Percentiles rank a stretch among this genome's conserved stretches.
Evolutionary conservation across 2,888 invertebrate species (phyloP).

Genomic region (Dione vanillae): DNA sequence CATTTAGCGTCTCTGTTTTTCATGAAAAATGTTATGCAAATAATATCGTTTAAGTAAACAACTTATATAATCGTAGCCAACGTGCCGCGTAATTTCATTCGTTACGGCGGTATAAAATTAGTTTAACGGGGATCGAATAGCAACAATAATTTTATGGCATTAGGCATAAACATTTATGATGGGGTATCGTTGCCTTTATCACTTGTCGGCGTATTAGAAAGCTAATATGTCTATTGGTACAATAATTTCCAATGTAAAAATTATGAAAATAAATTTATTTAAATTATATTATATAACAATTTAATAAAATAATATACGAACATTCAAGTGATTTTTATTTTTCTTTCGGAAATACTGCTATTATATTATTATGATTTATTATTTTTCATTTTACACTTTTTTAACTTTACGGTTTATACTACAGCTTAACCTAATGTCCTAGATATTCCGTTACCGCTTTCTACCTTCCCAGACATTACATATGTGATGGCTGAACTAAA

Average conservation of each 20-base stretch:
- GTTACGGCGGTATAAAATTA: slow-evolving; percentile 27
- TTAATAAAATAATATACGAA: no score
- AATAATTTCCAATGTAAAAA: not conserved
- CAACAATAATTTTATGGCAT: slow-evolving; percentile 27
- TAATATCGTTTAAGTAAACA: slow-evolving; percentile 28
- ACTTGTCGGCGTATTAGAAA: not conserved
- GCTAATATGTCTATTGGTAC: not conserved
- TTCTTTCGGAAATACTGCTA: no score
- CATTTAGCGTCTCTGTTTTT: not conserved
- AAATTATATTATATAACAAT: no score
- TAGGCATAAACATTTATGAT: slow-evolving; percentile 16
- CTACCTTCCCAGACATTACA: no score
- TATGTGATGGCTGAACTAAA: no score
- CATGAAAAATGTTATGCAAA: slow-evolving; percentile 11
- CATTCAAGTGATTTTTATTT: no score
- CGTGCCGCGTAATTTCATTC: slow-evolving; percentile 28
- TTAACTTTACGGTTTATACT: no score
- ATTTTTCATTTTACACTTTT: no score
- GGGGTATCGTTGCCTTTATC: slow-evolving; percentile 1
- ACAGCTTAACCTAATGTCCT: no score
- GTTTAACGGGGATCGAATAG: slow-evolving; percentile 25
- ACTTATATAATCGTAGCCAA: slow-evolving; percentile 26
- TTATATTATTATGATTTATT: no score
- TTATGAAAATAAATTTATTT: no score
- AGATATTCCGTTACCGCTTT: no score